phyloP scores from a whole-genome alignment of 2,113 vertebrate genomes.

The Pelusios castaneus region DNA sequence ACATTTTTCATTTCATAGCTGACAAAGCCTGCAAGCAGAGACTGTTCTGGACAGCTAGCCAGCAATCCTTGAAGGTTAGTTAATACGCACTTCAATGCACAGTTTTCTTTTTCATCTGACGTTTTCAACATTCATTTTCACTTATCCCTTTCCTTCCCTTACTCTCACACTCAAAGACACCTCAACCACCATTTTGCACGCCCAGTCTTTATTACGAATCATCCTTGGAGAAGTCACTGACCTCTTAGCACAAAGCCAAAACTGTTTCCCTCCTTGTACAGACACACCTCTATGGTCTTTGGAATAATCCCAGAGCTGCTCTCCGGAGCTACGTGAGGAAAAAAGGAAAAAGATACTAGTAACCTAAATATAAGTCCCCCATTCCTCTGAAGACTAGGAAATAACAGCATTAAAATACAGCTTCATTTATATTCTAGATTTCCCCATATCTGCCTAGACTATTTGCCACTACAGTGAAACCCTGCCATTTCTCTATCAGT shows the following conservation, averaged over 20 bases:
- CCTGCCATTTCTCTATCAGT: slow-evolving; percentile 30
- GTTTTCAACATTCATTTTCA: neutral
- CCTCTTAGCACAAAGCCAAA: slow-evolving; percentile 98
- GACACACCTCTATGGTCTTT: slow-evolving; percentile 92
- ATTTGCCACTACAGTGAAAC: slow-evolving; percentile 58
- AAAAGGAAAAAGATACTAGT: slow-evolving; percentile 2
- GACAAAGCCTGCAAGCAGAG: slow-evolving; percentile 9
- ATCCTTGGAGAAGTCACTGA: slow-evolving; percentile 65
- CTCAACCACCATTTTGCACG: neutral
- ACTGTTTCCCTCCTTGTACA: slow-evolving; percentile 96
- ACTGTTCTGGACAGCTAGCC: neutral
- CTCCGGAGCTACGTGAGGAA: slow-evolving; percentile 82
- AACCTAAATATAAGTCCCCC: neutral
- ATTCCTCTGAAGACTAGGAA: neutral
- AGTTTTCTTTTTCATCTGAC: neutral
- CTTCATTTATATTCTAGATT: neutral
- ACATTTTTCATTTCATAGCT: neutral
- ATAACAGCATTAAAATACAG: neutral
- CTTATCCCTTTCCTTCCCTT: neutral
- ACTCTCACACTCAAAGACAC: neutral
- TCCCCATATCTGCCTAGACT: slow-evolving; percentile 31
- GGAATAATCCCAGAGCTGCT: slow-evolving; percentile 86
- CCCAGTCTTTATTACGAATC: neutral
- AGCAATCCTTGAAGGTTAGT: neutral
- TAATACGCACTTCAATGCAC: neutral